Percentiles rank a stretch among this genome's conserved stretches.
Conservation (phyloP, 2,888 invertebrate genomes). For the Leptopilina syphax region DNA sequence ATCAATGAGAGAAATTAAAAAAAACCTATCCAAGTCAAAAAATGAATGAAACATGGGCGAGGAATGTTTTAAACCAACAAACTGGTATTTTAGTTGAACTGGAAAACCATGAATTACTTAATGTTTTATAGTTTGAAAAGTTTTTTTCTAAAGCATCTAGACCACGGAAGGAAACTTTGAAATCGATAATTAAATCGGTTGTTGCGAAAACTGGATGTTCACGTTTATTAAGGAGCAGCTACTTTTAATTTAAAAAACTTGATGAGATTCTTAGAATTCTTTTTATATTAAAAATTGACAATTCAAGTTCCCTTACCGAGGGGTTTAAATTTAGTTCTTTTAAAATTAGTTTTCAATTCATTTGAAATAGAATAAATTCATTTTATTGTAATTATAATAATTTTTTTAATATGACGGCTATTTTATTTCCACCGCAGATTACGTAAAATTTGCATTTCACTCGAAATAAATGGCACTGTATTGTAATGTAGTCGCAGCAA, state of each 20-base stretch:
- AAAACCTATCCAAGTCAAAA: background rate
- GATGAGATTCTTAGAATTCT: background rate
- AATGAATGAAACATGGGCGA: background rate
- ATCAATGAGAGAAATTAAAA: background rate
- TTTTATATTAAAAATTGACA: background rate
- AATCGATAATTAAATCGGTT: conserved; percentile 37
- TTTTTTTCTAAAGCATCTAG: conserved; percentile 33
- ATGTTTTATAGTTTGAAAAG: conserved; percentile 5
- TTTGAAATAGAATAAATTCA: too few species aligned
- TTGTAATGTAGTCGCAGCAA: conserved; percentile 9
- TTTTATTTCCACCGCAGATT: conserved; percentile 15
- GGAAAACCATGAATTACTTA: conserved; percentile 20
- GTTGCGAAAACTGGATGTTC: conserved; percentile 11
- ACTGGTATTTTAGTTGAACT: conserved; percentile 8
- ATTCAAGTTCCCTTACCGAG: background rate
- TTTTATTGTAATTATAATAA: background rate
- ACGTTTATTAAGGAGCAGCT: background rate
- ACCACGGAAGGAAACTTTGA: conserved; percentile 19
- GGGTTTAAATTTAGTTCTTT: too few species aligned
- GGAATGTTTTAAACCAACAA: background rate
- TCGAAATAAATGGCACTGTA: conserved; percentile 18
- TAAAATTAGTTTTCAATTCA: too few species aligned
- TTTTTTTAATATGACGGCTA: conserved; percentile 21
- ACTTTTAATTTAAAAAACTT: background rate
- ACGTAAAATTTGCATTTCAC: conserved; percentile 7